A percentile compares a stretch with the other conserved stretches of the same genome.
Conservation (phyloP, 23 tunicate genomes). For the Styela clava region DNA sequence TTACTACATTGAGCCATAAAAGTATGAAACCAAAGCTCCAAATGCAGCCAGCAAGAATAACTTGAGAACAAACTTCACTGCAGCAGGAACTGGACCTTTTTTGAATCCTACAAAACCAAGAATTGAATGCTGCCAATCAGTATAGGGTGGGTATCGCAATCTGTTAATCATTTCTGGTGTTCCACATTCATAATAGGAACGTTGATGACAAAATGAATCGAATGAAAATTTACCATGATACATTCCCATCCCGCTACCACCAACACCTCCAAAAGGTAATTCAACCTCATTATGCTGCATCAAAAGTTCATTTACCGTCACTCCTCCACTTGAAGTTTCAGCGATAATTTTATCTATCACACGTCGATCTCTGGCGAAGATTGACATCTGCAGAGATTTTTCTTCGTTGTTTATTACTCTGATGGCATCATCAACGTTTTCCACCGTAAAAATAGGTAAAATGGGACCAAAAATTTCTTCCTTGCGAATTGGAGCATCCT, state of each 20-base stretch:
- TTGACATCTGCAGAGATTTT: slow-evolving; percentile 63
- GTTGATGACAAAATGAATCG: slow-evolving; percentile 52
- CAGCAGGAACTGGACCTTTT: neutral
- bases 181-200: slow-evolving; percentile 34
- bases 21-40: slow-evolving; percentile 15
- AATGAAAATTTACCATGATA: slow-evolving; percentile 80
- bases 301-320: slow-evolving; percentile 59
- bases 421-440: slow-evolving; percentile 45
- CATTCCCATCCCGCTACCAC: slow-evolving; percentile 70
- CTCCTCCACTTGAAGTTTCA: slow-evolving; percentile 57
- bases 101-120: slow-evolving; percentile 3
- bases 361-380: slow-evolving; percentile 45
- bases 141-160: slow-evolving; percentile 56
- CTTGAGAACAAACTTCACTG: neutral
- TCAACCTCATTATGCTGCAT: slow-evolving; percentile 42
- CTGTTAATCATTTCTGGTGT: slow-evolving; percentile 48
- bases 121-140: slow-evolving; percentile 28
- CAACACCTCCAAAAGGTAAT: slow-evolving; percentile 89
- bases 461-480: slow-evolving; percentile 82
- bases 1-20: neutral
- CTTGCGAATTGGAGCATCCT: slow-evolving; percentile 27
- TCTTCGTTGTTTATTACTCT: slow-evolving; percentile 26
- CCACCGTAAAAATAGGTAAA: slow-evolving; percentile 25
- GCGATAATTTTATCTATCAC: slow-evolving; percentile 43
- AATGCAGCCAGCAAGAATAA: neutral